Conservation (phyloP, 2,888 invertebrate genomes). For the Pheosia gnoma region DNA sequence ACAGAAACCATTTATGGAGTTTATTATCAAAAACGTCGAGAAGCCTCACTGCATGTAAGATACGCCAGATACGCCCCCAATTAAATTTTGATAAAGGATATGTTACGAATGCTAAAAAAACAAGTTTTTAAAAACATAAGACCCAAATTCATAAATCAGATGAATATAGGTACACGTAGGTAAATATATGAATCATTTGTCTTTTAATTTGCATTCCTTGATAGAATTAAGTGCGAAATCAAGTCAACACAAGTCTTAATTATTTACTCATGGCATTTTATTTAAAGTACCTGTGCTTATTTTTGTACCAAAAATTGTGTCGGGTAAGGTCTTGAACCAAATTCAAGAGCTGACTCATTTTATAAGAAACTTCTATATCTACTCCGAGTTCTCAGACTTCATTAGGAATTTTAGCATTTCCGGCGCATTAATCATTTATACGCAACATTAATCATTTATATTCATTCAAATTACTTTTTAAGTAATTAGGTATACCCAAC, state of each 20-base stretch:
- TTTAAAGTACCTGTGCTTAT: conserved; percentile 71
- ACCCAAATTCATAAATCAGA: conserved; percentile 14
- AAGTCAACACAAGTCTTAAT: conserved; percentile 56
- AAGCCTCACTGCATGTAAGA: neutral
- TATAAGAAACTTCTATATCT: conserved; percentile 29
- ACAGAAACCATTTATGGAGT: neutral
- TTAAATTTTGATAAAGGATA: neutral
- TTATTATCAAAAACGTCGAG: neutral
- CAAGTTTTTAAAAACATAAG: neutral
- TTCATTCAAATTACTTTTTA: neutral
- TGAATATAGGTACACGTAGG: neutral
- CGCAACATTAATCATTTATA: too few species aligned
- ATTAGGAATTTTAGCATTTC: conserved; percentile 38
- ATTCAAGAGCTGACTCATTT: conserved; percentile 43
- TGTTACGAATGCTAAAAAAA: too few species aligned
- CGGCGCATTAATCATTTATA: too few species aligned
- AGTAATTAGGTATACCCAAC: neutral
- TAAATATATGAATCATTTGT: conserved; percentile 15
- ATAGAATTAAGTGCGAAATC: conserved; percentile 65
- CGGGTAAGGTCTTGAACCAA: conserved; percentile 45
- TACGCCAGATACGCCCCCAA: neutral
- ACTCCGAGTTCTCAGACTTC: conserved; percentile 26
- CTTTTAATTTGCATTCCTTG: conserved; percentile 53
- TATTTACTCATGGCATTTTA: conserved; percentile 60
- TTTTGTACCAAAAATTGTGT: conserved; percentile 62